Base-by-base conservation (phyloP, 2,113 vertebrate genomes). In the Dunckerocampus dactyliophorus region DNA sequence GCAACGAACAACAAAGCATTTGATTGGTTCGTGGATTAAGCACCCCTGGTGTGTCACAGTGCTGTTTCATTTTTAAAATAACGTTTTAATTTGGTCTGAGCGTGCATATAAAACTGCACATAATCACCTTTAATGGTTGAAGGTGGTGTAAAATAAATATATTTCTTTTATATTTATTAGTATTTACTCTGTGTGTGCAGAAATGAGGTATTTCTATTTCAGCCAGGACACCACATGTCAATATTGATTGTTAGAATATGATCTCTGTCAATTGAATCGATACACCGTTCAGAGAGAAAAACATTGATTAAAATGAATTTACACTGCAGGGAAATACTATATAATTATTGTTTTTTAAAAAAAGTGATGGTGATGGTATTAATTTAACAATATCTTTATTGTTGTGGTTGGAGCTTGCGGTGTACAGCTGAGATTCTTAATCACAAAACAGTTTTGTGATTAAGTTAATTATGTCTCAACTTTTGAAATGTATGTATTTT, bases 1-100 rank as follows among this genome's bases (percentile, higher is more conserved):
- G 88, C 85, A 89, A 89, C 86, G 74, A 77, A 81, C 43, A 65
- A 77, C 52, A 66, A 61, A 63, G 66, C 19, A 24, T 50, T 10
- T 73, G 63, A 89, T 88, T 90, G 86, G 87, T 47, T 65, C n/a
- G 2, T 55, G n/a, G 31, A 19, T 34, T 37, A 14, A 3, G 19
- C 34, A 8, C 17, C 9, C 9, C n/a, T 34, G 8, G 14, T 24
- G 12, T 14, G 6, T 34, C 31, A 5, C 24, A 34, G 31, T 34
- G 15, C 10, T 1, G 6, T 28, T 51, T 28, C 13, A 28, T 52
- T 52, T 22, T 24, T 8, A 31, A 53, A 53, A 31, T 13, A 19
- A n/a, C 17, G 1, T 19, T 55, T 2, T n/a, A 8, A 19, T 31
- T 9, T 19, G 20, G 11, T 14, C 39, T 39, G 11, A 14, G 24